Conservation (phyloP, 2,113 vertebrate genomes). For the Lycocorax pyrrhopterus region DNA sequence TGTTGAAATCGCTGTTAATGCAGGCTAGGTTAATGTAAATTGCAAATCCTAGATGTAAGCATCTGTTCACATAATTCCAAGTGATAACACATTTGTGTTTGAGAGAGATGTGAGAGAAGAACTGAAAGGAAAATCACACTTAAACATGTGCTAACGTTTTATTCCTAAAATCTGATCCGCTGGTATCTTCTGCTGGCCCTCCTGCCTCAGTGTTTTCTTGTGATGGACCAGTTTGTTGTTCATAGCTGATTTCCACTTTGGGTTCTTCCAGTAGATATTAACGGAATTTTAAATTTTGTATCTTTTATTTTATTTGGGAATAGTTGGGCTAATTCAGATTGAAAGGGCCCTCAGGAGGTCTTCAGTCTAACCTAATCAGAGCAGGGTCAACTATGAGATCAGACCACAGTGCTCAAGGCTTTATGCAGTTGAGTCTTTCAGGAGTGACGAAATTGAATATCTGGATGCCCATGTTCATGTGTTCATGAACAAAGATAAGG, state of each 20-base stretch:
- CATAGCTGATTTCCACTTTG: neutral
- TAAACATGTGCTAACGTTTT: neutral
- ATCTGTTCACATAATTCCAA: neutral
- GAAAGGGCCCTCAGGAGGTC: neutral
- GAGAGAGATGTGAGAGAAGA: neutral
- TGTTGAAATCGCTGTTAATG: rapidly evolving
- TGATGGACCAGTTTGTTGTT: neutral
- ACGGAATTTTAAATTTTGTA: neutral
- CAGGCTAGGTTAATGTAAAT: neutral
- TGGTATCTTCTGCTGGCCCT: neutral
- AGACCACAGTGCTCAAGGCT: neutral
- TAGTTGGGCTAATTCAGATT: neutral
- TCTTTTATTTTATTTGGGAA: neutral
- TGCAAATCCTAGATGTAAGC: neutral
- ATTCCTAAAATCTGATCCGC: neutral
- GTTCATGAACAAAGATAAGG: neutral
- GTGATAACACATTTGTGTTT: neutral
- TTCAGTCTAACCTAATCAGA: neutral
- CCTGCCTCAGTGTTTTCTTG: neutral
- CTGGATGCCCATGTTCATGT: neutral
- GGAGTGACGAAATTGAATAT: neutral
- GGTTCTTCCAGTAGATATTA: neutral
- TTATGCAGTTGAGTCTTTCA: neutral
- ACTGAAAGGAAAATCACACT: neutral
- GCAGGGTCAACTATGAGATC: neutral